These are phyloP conservation scores for Nephrotoma guestfalica DNA, from an alignment of 2,888 invertebrate genomes.

Conservation along the genomic window DNA sequence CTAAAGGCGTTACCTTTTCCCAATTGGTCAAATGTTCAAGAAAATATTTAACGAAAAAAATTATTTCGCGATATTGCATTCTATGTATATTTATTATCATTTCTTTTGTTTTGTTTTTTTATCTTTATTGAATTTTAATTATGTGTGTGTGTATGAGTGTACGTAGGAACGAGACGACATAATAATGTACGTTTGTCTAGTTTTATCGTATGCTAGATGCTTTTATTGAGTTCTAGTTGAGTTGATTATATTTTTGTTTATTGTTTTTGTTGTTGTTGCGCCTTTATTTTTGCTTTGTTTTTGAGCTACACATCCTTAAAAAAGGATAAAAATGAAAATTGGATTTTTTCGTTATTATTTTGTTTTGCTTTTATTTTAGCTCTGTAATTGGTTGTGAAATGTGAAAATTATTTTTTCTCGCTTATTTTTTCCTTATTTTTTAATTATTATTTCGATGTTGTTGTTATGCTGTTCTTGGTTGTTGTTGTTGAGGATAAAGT, in stretches of 20 bases:
- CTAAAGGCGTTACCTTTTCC: slow-evolving; percentile 12
- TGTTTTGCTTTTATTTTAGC: neutral
- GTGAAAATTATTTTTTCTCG: neutral
- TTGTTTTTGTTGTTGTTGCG: neutral
- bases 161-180: neutral
- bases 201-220: neutral
- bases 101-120: neutral
- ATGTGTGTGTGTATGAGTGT: neutral
- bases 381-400: neutral
- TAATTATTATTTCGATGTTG: neutral
- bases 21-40: slow-evolving; percentile 10
- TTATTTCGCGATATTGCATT: neutral
- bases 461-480: neutral
- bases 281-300: neutral
- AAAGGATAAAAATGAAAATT: neutral
- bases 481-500: neutral
- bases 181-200: neutral
- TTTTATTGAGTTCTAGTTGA: slow-evolving; percentile 1
- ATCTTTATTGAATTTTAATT: neutral
- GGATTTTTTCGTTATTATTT: neutral
- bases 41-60: neutral
- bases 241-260: neutral
- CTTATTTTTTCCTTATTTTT: neutral
- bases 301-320: neutral
- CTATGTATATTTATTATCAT: neutral